Percentiles rank a stretch among this genome's conserved stretches.
Evolutionary conservation across 2,888 invertebrate species (phyloP).

Genomic region (Eupithecia insigniata): DNA sequence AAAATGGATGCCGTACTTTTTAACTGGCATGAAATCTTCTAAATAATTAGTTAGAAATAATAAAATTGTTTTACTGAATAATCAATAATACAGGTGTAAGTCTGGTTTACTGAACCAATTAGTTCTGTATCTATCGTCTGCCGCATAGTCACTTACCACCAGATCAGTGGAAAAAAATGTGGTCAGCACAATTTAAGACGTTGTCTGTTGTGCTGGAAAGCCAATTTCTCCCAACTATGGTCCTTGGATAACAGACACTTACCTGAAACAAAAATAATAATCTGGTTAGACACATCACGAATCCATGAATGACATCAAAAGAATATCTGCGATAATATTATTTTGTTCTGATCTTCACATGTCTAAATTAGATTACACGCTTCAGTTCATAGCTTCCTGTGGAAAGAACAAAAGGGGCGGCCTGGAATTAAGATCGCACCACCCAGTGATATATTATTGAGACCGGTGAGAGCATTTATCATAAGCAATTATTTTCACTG

Average conservation of each 20-base stretch:
- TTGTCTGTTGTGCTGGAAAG: neutral
- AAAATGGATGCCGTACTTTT: neutral
- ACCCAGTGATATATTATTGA: conserved; percentile 70
- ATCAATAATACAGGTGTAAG: neutral
- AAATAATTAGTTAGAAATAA: neutral
- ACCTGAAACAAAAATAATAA: conserved; percentile 45
- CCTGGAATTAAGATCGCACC: conserved; percentile 68
- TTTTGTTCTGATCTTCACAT: neutral
- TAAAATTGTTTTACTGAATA: neutral
- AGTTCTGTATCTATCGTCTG: neutral
- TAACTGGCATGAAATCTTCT: neutral
- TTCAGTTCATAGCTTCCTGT: conserved; percentile 42
- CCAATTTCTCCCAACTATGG: neutral
- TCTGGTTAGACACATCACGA: neutral
- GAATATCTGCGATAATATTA: neutral
- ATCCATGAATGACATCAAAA: too few species aligned
- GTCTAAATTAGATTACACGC: conserved; percentile 29
- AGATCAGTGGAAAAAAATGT: neutral
- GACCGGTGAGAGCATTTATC: conserved; percentile 65
- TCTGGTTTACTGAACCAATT: neutral
- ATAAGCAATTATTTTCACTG: conserved; percentile 54
- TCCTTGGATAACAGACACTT: conserved; percentile 30
- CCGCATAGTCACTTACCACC: neutral
- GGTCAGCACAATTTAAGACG: neutral
- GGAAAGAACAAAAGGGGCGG: conserved; percentile 51